Evolutionary conservation across 2,113 vertebrate genomes (phyloP).

Genomic region (Todiramphus saurophagus): DNA sequence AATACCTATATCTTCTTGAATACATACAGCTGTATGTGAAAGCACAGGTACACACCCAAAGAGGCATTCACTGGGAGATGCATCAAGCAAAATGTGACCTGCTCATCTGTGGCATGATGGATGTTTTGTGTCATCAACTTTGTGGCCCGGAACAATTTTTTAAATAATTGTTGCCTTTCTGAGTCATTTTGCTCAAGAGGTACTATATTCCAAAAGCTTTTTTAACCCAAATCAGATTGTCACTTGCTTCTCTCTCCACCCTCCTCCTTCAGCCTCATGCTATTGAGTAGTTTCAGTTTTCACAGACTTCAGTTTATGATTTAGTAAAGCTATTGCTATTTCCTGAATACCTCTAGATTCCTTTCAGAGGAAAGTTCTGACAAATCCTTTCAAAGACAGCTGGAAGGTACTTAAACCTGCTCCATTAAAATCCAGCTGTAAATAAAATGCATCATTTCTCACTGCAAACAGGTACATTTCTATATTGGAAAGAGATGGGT

Average conservation of each 20-base stretch:
- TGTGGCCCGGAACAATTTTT: background rate
- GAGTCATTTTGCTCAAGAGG: background rate
- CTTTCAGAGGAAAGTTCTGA: slow-evolving; percentile 35
- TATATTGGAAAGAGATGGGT: background rate
- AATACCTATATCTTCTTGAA: background rate
- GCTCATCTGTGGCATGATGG: background rate
- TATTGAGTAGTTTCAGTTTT: slow-evolving; percentile 13
- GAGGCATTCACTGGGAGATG: background rate
- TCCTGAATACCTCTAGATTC: slow-evolving; percentile 35
- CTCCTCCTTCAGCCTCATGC: background rate
- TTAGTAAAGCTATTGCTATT: slow-evolving; percentile 44
- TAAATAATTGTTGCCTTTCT: background rate
- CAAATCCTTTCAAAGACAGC: slow-evolving; percentile 14
- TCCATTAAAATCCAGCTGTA: background rate
- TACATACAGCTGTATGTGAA: background rate
- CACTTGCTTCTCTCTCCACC: background rate
- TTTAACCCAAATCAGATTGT: background rate
- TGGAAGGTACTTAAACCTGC: slow-evolving; percentile 23
- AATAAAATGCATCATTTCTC: background rate
- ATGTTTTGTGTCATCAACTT: background rate
- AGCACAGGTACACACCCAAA: background rate
- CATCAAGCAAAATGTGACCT: background rate
- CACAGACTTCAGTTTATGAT: slow-evolving; percentile 18
- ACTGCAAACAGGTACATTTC: background rate
- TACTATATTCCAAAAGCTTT: background rate